These are phyloP conservation scores for Lynx canadensis DNA, from an alignment of 2,113 vertebrate species.

Conservation along the genomic window DNA sequence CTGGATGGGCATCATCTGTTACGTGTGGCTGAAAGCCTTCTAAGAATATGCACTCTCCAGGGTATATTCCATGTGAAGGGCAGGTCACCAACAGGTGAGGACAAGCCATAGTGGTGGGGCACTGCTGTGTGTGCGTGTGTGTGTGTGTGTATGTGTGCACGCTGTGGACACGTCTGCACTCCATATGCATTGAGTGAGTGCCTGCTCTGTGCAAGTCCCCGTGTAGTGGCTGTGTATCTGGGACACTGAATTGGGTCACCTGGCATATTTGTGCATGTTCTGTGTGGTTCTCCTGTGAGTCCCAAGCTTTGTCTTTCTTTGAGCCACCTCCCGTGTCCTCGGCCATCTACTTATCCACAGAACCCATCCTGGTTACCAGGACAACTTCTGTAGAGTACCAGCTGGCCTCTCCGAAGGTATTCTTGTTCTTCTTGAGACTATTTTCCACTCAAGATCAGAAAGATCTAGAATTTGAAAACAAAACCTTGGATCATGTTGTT, in stretches of 20 bases:
- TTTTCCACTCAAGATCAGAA: neutral
- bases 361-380: neutral
- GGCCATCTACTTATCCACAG: neutral
- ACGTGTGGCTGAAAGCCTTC: neutral
- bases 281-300: no score
- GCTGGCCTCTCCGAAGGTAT: neutral
- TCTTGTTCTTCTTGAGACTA: neutral
- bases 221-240: neutral
- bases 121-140: neutral
- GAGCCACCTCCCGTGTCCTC: neutral
- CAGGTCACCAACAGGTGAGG: neutral
- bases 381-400: neutral
- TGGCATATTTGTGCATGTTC: neutral
- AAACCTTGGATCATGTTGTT: neutral
- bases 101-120: rapidly evolving
- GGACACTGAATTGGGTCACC: neutral
- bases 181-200: rapidly evolving
- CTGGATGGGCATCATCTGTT: neutral
- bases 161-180: no score
- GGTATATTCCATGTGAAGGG: neutral
- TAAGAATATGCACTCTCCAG: neutral
- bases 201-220: neutral
- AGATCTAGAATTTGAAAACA: neutral
- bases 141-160: neutral
- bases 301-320: neutral